Conservation (phyloP, 2,113 vertebrate genomes). For the Nerophis ophidion region DNA sequence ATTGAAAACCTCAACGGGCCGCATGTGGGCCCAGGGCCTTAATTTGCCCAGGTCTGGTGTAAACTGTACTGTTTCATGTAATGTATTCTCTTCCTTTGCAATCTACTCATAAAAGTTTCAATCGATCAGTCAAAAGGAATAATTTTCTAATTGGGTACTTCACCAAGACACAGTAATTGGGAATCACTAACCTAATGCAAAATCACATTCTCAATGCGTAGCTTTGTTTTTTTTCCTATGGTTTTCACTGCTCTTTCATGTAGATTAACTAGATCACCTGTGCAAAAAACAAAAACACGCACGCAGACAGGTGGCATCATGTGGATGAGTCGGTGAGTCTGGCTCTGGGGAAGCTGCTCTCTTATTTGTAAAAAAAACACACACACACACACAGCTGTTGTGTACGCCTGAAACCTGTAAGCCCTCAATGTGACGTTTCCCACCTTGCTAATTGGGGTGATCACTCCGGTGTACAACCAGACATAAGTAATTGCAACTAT, state of each 20-base stretch:
- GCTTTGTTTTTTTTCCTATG: background rate
- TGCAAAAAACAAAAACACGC: constrained; percentile 17
- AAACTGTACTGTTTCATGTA: no score
- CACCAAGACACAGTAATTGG: no score
- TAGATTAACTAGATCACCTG: constrained; percentile 33
- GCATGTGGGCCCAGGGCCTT: no score
- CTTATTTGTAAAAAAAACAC: constrained; percentile 18
- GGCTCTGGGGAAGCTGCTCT: constrained; percentile 30
- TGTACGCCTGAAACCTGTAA: background rate
- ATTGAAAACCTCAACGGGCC: no score
- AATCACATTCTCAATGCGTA: no score
- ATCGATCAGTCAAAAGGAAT: no score
- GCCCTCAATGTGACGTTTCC: constrained; percentile 9
- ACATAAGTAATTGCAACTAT: constrained; percentile 22
- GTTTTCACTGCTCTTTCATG: constrained; percentile 6
- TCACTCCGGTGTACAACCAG: constrained; percentile 25
- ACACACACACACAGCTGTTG: constrained; percentile 34
- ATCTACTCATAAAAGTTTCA: no score
- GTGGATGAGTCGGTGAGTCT: constrained; percentile 42
- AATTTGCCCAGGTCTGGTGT: no score
- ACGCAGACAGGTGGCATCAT: constrained; percentile 41
- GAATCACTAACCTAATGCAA: no score
- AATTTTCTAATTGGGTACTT: no score
- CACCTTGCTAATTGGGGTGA: constrained; percentile 23
- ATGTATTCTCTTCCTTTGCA: no score